Evolutionary conservation across 2,888 invertebrate genomes (phyloP), one percentile per base, ranked within the genome.

Genomic region (Cancer borealis): DNA sequence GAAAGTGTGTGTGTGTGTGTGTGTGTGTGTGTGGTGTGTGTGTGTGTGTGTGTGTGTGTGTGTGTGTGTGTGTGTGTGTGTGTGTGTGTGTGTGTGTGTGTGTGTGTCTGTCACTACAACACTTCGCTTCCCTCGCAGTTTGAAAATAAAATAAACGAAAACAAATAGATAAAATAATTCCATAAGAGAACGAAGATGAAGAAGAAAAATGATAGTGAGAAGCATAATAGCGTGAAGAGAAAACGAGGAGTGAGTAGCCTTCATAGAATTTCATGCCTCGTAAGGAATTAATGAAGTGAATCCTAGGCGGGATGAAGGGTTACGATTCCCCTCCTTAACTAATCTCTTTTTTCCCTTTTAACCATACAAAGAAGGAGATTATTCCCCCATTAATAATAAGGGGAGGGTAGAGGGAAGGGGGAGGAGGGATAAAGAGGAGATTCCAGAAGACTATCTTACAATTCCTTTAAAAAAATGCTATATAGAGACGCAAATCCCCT

Each of bases 231-330:
- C 73, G 73, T 73, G 73, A 73, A 54, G n/a, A 26, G 73, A 73
- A 21, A 73, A 73, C 73, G 73, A 10, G 54, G n/a, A n/a, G n/a
- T n/a, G 73, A 17, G 73, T 73, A n/a, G 73, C 73, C 73, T 3
- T 73, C 73, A 73, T 73, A n/a, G 73, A 8, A 73, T 73, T 73
- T 73, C 73, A 73, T 73, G 30, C 79, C 79, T 79, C 79, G 79
- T 30, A 14, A 73, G 79, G 79, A 79, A 10, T 79, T 79, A 79
- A 79, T 79, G 26, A 79, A 26, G 30, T 26, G 30, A 26, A 30
- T 5, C 8, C 79, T 79, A 79, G 12, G 79, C 73, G 30, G 30
- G 79, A 79, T 30, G 30, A 79, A 79, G n/a, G 73, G n/a, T 73
- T n/a, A n/a, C 3, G 79, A 79, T 30, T 79, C 79, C 79, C 79